phyloP scores from a whole-genome alignment of 1,140 invertebrate species.

The Drosophila albomicans region DNA sequence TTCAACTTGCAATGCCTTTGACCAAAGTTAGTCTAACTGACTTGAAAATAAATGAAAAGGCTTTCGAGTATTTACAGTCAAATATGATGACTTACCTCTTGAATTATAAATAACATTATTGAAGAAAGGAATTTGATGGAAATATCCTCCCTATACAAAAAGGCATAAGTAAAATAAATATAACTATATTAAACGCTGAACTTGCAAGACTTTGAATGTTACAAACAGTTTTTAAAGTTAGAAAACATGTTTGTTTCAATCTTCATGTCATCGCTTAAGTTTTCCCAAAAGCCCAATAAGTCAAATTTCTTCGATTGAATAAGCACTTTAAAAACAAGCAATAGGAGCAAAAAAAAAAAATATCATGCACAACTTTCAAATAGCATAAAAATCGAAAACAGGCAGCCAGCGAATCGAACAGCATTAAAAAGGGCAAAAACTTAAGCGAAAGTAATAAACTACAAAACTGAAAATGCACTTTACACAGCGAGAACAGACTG shows the following conservation, averaged over 20 bases:
- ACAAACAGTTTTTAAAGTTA: constrained; percentile 14
- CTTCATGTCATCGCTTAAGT: constrained; percentile 46
- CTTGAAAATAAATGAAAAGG: constrained; percentile 29
- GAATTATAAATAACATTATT: not conserved
- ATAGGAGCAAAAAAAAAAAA: constrained; percentile 24
- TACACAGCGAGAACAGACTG: constrained; percentile 16
- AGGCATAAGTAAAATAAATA: too few species aligned
- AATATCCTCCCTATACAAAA: too few species aligned
- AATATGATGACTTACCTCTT: constrained; percentile 16
- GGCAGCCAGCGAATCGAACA: constrained; percentile 21
- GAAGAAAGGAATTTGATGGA: not conserved
- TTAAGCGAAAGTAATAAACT: constrained; percentile 75
- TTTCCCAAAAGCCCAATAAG: constrained; percentile 41
- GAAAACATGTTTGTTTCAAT: constrained; percentile 60
- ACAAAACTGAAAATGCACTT: constrained; percentile 68
- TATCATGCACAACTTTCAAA: constrained; percentile 44
- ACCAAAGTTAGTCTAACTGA: constrained; percentile 36
- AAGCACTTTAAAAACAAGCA: constrained; percentile 32
- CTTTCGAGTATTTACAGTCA: constrained; percentile 25
- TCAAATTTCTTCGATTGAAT: constrained; percentile 51
- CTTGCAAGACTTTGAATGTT: not conserved
- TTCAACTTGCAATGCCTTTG: constrained; percentile 38
- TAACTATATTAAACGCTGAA: too few species aligned
- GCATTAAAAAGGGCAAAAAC: constrained; percentile 54
- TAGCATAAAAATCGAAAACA: constrained; percentile 60